A percentile compares a stretch with the other conserved stretches of the same genome.
These are phyloP conservation scores for Apocrypta bakeri DNA, from an alignment of 1,140 invertebrate species.

Conservation along the genomic window DNA sequence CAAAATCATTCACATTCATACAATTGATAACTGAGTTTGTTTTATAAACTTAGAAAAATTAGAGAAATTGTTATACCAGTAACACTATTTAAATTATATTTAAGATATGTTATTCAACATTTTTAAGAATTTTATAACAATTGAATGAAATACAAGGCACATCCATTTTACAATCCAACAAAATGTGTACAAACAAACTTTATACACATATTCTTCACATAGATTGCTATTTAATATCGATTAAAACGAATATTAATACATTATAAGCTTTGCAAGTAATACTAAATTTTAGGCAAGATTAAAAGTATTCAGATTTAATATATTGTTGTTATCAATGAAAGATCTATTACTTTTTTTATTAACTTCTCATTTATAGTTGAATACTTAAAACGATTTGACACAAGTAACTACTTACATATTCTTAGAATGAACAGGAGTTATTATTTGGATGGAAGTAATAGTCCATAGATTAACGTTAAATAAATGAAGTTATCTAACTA, in stretches of 20 bases:
- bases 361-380: neutral
- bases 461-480: constrained; percentile 30
- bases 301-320: constrained; percentile 12
- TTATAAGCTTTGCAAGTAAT: constrained; percentile 28
- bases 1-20: neutral
- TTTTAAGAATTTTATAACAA: neutral
- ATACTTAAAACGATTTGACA: constrained; percentile 30
- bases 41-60: neutral
- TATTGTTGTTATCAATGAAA: neutral
- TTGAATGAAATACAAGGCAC: constrained; percentile 41
- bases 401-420: constrained; percentile 14
- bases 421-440: neutral
- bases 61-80: neutral
- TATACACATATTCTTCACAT: neutral
- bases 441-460: constrained; percentile 13
- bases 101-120: neutral
- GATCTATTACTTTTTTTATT: neutral
- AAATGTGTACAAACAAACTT: constrained; percentile 28
- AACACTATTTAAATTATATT: neutral
- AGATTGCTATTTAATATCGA: constrained; percentile 2
- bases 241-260: neutral
- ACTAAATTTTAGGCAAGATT: constrained; percentile 36
- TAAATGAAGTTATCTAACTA: constrained; percentile 15
- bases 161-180: constrained; percentile 16
- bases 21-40: neutral